Percentiles rank a stretch among this genome's conserved stretches.
Evolutionary conservation across 2,113 vertebrate genomes (phyloP).

Genomic region (Barbus barbus): DNA sequence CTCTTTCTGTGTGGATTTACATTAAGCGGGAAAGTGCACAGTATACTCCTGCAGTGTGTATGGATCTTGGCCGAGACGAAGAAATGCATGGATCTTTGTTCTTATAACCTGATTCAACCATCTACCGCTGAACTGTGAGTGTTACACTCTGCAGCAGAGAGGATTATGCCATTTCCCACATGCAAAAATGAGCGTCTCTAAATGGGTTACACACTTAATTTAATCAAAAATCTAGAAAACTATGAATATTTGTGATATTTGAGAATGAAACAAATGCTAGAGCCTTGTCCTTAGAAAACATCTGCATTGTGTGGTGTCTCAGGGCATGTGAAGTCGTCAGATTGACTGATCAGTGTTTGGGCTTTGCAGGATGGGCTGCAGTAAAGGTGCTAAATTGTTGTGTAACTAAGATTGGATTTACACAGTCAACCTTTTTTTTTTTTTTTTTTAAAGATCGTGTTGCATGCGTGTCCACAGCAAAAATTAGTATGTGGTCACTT

Average conservation of each 20-base stretch:
- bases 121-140: conserved; percentile 42
- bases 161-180: conserved; percentile 16
- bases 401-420: not conserved
- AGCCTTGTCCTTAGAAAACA: not conserved
- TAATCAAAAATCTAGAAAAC: not conserved
- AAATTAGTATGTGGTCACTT: not conserved
- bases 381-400: not conserved
- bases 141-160: conserved; percentile 13
- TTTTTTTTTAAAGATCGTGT: not conserved
- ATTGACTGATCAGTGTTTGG: conserved; percentile 21
- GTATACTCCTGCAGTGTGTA: not conserved
- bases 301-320: conserved; percentile 26
- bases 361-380: conserved; percentile 3
- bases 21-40: not conserved
- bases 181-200: not conserved
- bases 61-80: not conserved
- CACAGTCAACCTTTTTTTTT: not conserved
- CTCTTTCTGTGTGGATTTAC: conserved; percentile 10
- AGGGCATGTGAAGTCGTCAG: not conserved
- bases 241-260: not conserved
- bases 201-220: not conserved
- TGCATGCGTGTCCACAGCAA: not conserved
- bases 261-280: not conserved
- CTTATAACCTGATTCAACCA: conserved; percentile 18
- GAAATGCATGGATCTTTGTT: not conserved